Base-by-base conservation (phyloP, 2,888 invertebrate genomes). In the Napeogenes sylphis region DNA sequence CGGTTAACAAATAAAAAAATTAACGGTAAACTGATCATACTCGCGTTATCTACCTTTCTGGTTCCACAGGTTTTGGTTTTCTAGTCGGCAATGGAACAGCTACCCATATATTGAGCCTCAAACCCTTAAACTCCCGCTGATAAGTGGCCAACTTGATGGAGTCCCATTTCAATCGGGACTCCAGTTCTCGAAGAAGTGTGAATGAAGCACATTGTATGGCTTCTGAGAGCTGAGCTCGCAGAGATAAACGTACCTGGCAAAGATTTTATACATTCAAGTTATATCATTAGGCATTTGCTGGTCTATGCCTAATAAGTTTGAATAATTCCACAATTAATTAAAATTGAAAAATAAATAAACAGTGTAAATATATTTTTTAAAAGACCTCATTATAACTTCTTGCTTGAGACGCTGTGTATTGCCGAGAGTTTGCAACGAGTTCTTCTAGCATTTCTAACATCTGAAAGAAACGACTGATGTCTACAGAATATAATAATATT, bases 361-460 rank as follows among this genome's bases (percentile, higher is more conserved):
- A 10, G 3, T 10, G 10, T 10, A 10, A 42, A 42, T 42, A 46
- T 45, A 1, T 21, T 21, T 21, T 21, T 21, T 21, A 21, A 21
- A 21, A 21, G 21, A 92, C 92, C 80, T 86, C 85, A 65, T 88
- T 87, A 65, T 87, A 92, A 55, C 90, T 87, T 2, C 82, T 69
- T 0, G 84, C 77, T 63, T 90, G 89, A 4, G 74, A 66, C 0
- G 78, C 66, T 0, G 86, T 80, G 30, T 79, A 84, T 6, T 80
- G 79, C 32, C 85, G 77, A 0, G 88, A 82, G 53, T 87, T 90
- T 0, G 85, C 82, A 1, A 91, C 84, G 3, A 92, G 83, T 4
- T 88, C 85, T 63, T 92, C 91, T 4, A 93, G 70, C 78, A 91
- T 87, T 54, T 82, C 82, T 55, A 93, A 68, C 73, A 93, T 82